Percentiles rank a stretch among this genome's conserved stretches.
phyloP scores from a whole-genome alignment of 2,113 vertebrate genomes.

The Macrotis lagotis region DNA sequence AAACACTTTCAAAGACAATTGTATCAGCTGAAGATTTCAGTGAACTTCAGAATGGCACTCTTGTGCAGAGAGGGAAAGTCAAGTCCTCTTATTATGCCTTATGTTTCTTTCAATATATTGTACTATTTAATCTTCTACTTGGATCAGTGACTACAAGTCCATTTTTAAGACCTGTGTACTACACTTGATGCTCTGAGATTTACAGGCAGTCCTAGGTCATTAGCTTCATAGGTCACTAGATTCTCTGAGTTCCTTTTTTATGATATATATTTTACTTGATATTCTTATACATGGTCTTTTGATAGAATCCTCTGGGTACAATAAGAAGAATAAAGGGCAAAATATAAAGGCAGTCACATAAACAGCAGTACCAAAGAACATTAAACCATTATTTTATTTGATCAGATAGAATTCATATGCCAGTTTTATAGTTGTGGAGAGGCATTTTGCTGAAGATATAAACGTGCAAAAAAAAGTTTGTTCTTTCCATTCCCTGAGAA shows the following conservation, averaged over 20 bases:
- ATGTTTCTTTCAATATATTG: slow-evolving; percentile 56
- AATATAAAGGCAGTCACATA: slow-evolving; percentile 52
- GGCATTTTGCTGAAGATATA: neutral
- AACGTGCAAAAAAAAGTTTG: neutral
- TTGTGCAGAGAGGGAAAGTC: slow-evolving; percentile 30
- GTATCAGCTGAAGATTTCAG: neutral
- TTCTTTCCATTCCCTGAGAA: neutral
- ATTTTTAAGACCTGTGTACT: slow-evolving; percentile 57
- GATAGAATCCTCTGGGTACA: slow-evolving; percentile 62
- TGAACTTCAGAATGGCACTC: neutral
- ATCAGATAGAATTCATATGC: neutral
- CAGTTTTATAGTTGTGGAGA: neutral
- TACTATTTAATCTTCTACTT: slow-evolving; percentile 73
- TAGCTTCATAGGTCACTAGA: slow-evolving; percentile 80
- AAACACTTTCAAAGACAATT: neutral
- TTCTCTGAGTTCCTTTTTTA: slow-evolving; percentile 66
- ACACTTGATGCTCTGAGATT: slow-evolving; percentile 64
- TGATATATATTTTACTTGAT: slow-evolving; percentile 70
- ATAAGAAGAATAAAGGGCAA: slow-evolving; percentile 61
- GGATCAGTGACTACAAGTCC: slow-evolving; percentile 66
- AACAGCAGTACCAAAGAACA: slow-evolving; percentile 24
- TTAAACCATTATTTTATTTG: slow-evolving; percentile 45
- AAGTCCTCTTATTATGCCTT: slow-evolving; percentile 40
- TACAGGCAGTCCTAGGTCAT: slow-evolving; percentile 72
- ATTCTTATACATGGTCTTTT: slow-evolving; percentile 57